These are phyloP conservation scores for Heliconius nattereri DNA, from an alignment of 1,140 invertebrate genomes.

Conservation along the genomic window DNA sequence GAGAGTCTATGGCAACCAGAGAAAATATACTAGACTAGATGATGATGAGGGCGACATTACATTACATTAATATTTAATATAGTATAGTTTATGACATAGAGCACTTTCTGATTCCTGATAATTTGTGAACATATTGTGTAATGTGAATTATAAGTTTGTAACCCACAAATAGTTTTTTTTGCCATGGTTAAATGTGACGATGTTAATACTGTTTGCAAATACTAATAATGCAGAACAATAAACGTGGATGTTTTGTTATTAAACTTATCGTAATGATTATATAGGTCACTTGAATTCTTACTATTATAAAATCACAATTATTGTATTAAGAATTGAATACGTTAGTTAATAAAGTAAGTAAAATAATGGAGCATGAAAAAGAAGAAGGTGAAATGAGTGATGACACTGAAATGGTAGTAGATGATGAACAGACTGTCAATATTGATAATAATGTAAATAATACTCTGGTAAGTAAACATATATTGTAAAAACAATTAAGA, in stretches of 20 bases:
- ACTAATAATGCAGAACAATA: background rate
- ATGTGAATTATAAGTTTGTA: background rate
- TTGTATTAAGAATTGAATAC: background rate
- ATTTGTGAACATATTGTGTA: background rate
- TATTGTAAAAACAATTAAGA: background rate
- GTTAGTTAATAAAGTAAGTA: conserved; percentile 1
- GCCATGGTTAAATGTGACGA: background rate
- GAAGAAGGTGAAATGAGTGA: conserved; percentile 82
- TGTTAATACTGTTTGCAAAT: background rate
- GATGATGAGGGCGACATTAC: too few relatives aligned
- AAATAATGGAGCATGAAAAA: conserved; percentile 72
- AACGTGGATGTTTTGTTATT: background rate
- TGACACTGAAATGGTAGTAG: conserved; percentile 66
- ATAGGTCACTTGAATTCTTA: background rate
- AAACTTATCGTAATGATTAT: background rate
- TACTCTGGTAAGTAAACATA: conserved; percentile 52
- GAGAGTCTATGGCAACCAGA: too few relatives aligned
- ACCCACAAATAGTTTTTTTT: background rate
- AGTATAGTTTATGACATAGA: background rate
- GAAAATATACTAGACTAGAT: too few relatives aligned
- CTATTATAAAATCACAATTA: background rate
- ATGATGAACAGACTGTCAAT: conserved; percentile 50
- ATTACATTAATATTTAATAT: too few relatives aligned
- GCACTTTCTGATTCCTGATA: background rate
- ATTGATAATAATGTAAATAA: conserved; percentile 44